Evolutionary conservation across 1,140 invertebrate genomes (phyloP).

Genomic region (Palaemon carinicauda): DNA sequence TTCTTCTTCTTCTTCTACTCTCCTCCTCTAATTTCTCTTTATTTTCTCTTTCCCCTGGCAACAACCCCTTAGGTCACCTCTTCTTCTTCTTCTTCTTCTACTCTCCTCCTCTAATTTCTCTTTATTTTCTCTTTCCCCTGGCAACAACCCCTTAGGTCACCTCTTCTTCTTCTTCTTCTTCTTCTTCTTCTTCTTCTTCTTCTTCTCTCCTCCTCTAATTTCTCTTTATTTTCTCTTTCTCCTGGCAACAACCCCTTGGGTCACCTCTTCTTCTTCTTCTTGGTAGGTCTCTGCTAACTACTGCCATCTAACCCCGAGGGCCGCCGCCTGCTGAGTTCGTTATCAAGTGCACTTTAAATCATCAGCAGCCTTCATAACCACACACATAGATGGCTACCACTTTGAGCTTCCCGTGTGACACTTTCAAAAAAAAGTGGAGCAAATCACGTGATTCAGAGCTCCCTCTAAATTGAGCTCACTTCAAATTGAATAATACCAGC

Average conservation of each 20-base stretch:
- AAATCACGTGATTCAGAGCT: no score
- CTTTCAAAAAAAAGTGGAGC: no score
- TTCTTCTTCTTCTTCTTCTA: neutral
- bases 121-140: neutral
- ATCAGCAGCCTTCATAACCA: no score
- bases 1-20: neutral
- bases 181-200: neutral
- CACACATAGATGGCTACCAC: no score
- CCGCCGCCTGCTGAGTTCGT: constrained; percentile 17
- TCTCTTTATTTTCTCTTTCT: neutral
- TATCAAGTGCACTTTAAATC: constrained; percentile 7
- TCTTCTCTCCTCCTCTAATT: no score
- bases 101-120: no score
- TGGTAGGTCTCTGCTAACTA: neutral
- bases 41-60: no score
- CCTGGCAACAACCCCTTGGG: neutral
- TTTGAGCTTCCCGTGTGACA: no score
- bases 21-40: no score
- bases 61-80: no score
- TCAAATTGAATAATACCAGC: no score
- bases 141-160: neutral
- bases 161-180: neutral
- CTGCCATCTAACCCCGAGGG: neutral
- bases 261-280: neutral
- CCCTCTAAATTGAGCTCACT: no score